Evolutionary conservation across 1,140 invertebrate species (phyloP).

Genomic region (Sinella curviseta): DNA sequence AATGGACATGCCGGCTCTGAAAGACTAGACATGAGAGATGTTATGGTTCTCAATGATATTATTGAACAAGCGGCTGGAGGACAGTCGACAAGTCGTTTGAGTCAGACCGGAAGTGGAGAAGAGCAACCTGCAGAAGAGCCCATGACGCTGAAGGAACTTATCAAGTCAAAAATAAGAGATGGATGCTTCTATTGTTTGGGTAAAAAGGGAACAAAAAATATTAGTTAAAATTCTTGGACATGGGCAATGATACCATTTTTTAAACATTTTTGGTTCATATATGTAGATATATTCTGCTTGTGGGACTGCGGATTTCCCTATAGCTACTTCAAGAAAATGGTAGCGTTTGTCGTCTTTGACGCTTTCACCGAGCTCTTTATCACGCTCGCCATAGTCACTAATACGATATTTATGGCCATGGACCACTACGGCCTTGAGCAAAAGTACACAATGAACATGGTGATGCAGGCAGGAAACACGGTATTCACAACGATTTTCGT

Average conservation of each 20-base stretch:
- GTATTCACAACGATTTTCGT: constrained; percentile 97
- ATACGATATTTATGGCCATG: constrained; percentile 95
- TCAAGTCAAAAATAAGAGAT: constrained; percentile 69
- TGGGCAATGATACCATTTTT: too few species aligned
- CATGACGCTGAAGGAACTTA: constrained; percentile 64
- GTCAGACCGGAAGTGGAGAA: constrained; percentile 46
- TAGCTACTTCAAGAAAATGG: constrained; percentile 59
- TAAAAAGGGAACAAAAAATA: too few species aligned
- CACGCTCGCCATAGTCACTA: constrained; percentile 94
- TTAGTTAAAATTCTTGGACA: too few species aligned
- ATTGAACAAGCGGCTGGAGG: constrained; percentile 92
- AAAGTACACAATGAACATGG: constrained; percentile 68
- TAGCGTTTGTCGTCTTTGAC: constrained; percentile 89
- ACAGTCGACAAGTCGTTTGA: constrained; percentile 73
- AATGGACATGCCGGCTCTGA: background rate
- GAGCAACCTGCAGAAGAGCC: constrained; percentile 66
- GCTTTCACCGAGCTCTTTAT: constrained; percentile 97
- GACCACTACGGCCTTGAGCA: constrained; percentile 93
- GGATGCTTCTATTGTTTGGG: constrained; percentile 72
- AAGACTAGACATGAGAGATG: constrained; percentile 65
- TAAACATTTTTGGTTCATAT: too few species aligned
- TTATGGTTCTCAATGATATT: constrained; percentile 94
- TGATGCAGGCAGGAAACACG: constrained; percentile 92
- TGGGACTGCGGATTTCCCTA: constrained; percentile 93
- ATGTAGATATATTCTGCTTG: constrained; percentile 82